Evolutionary conservation across 2,797 vertebrate genomes (phyloP).

Genomic region (Liparis tanakae): DNA sequence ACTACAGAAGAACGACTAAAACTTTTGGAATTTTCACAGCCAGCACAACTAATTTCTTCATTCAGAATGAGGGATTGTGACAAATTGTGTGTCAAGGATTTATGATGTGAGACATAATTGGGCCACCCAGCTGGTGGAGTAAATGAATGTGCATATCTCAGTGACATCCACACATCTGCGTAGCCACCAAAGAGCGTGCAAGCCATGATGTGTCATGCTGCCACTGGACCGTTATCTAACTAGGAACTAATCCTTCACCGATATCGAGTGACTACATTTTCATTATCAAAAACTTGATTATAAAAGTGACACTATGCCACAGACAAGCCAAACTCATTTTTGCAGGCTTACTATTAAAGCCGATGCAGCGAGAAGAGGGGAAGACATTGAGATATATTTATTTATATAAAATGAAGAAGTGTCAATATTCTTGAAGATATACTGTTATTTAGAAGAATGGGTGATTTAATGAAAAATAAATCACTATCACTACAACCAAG

Average conservation of each 20-base stretch:
- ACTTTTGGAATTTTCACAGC: constrained; percentile 62
- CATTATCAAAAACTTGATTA: constrained; percentile 22
- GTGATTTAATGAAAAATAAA: not conserved
- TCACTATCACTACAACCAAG: constrained; percentile 19
- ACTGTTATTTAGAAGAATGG: not conserved
- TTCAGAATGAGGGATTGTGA: constrained; percentile 73
- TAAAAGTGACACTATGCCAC: constrained; percentile 14
- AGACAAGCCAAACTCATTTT: not conserved
- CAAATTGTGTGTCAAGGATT: constrained; percentile 81
- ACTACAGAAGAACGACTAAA: constrained; percentile 45
- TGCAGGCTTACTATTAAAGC: not conserved
- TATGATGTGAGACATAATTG: constrained; percentile 81
- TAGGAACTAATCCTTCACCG: constrained; percentile 22
- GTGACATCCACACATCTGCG: constrained; percentile 78
- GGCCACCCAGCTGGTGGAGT: constrained; percentile 79
- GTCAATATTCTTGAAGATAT: constrained; percentile 23
- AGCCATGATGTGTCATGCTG: constrained; percentile 59
- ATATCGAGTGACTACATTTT: constrained; percentile 18
- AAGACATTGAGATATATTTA: constrained; percentile 24
- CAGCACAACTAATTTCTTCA: constrained; percentile 52
- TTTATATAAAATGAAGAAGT: constrained; percentile 18
- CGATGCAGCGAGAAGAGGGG: constrained; percentile 22
- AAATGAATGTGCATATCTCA: constrained; percentile 80
- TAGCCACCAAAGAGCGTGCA: constrained; percentile 58
- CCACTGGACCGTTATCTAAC: constrained; percentile 50